Base-by-base conservation (phyloP, 2,113 vertebrate species). In the Malurus melanocephalus region DNA sequence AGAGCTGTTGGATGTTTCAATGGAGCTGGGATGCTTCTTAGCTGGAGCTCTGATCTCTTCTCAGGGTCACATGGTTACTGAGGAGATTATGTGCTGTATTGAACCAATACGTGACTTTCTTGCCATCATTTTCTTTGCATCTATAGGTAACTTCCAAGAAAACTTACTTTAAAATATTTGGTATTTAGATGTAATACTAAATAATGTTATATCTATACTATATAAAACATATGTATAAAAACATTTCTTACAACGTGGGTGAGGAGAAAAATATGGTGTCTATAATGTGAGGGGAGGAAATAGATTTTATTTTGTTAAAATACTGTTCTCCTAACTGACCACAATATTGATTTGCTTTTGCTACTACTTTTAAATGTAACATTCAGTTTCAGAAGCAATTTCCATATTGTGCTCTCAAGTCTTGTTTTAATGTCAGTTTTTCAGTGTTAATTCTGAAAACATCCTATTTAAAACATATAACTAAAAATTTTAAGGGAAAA, bases 21-120 rank as follows among this genome's bases (percentile, higher is more conserved):
- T 99, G 99, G 99, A 99, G 96, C 97, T 99, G 49, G 99, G 99
- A 90, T 99, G 99, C 93, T 99, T 99, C 95, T 97, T 99, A 94
- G 99, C 99, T 0, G 99, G 99, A 91, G 98, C 98, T 4, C 95
- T 99, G 74, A 96, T 99, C 84, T 99, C 99, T 88, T 98, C 99
- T 26, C 99, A 99, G 93, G 99, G 99, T 92, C 99, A 99, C 95
- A 97, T 98, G 96, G 97, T 98, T 86, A 98, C 99, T 26, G 85
- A 98, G 60, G 99, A 99, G 96, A 96, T 99, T 88, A 96, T 98
- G 88, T 97, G 97, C 68, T 99, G 97, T 94, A 97, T 98, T 22
- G 99, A 99, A 96, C 99, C 99, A 45, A 98, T 99, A 96, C 98
- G 98, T 72, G 99, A 99, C 96, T 99, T 99, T 93, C 98, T 99